phyloP scores from a whole-genome alignment of 2,888 invertebrate genomes.

The Pedicia rivosa region DNA sequence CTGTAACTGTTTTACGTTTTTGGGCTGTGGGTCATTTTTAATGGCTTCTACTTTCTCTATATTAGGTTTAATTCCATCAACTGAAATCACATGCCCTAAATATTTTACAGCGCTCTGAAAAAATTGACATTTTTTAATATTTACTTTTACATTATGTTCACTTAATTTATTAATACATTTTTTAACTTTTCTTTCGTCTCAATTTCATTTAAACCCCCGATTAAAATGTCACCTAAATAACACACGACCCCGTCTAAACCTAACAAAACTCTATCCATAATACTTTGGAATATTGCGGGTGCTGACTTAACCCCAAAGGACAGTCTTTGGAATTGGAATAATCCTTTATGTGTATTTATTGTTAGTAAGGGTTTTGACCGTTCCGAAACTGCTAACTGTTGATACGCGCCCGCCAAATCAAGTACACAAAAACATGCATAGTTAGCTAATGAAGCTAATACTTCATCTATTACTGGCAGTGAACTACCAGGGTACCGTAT shows the following conservation, averaged over 20 bases:
- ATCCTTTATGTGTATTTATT: too few relatives aligned
- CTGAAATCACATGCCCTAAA: slow-evolving; percentile 1
- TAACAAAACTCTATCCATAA: slow-evolving; percentile 1
- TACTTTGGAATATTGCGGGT: background rate
- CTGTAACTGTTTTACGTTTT: too few relatives aligned
- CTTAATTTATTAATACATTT: background rate
- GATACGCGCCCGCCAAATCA: too few relatives aligned
- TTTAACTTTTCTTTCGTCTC: background rate
- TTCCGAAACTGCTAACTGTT: too few relatives aligned
- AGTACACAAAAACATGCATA: too few relatives aligned
- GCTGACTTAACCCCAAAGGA: background rate
- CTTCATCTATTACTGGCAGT: too few relatives aligned
- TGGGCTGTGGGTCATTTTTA: background rate
- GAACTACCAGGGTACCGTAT: too few relatives aligned
- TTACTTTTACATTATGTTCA: background rate
- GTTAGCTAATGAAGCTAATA: too few relatives aligned
- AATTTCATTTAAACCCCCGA: background rate
- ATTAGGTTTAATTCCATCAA: background rate
- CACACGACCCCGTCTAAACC: background rate
- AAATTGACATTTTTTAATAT: slow-evolving; percentile 5
- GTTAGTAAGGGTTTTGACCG: too few relatives aligned
- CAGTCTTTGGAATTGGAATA: background rate
- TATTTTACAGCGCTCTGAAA: background rate
- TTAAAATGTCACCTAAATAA: slow-evolving; percentile 4
- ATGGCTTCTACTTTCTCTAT: background rate